These are phyloP conservation scores for Gambelia wislizenii DNA, from an alignment of 2,797 vertebrate species.

Conservation along the genomic window DNA sequence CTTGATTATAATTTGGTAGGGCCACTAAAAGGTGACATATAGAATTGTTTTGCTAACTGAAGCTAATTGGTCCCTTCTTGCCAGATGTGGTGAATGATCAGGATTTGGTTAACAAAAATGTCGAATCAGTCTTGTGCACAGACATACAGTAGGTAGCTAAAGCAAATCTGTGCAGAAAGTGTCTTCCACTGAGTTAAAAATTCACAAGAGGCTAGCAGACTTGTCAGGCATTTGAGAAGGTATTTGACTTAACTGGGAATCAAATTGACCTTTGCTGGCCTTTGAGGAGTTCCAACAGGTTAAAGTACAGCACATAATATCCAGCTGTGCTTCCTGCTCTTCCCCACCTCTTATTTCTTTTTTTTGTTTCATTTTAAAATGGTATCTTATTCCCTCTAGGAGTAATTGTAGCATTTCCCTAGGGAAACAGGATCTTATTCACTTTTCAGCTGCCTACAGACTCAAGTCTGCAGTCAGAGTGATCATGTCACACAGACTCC, in stretches of 20 bases:
- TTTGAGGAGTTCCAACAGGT: neutral
- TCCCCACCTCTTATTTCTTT: neutral
- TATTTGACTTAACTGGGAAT: neutral
- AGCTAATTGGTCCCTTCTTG: neutral
- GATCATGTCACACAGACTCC: conserved; percentile 4
- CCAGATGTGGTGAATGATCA: neutral
- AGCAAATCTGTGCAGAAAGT: neutral
- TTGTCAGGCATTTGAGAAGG: neutral
- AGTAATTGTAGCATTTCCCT: neutral
- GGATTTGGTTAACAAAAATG: neutral
- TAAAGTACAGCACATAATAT: conserved; percentile 11
- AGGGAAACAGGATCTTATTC: accelerated
- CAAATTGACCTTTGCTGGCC: neutral
- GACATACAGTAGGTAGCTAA: neutral
- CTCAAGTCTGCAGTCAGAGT: neutral
- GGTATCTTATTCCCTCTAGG: accelerated
- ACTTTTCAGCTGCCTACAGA: accelerated
- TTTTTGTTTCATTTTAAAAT: neutral
- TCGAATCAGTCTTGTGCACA: conserved; percentile 7
- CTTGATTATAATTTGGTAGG: neutral
- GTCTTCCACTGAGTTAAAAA: neutral
- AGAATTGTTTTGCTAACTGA: neutral
- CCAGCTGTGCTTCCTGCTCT: neutral
- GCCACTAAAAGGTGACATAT: neutral
- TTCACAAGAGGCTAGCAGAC: neutral